A percentile compares a stretch with the other conserved stretches of the same genome.
These are phyloP conservation scores for Leptosomus discolor DNA, from an alignment of 2,113 vertebrate species.

Conservation along the genomic window DNA sequence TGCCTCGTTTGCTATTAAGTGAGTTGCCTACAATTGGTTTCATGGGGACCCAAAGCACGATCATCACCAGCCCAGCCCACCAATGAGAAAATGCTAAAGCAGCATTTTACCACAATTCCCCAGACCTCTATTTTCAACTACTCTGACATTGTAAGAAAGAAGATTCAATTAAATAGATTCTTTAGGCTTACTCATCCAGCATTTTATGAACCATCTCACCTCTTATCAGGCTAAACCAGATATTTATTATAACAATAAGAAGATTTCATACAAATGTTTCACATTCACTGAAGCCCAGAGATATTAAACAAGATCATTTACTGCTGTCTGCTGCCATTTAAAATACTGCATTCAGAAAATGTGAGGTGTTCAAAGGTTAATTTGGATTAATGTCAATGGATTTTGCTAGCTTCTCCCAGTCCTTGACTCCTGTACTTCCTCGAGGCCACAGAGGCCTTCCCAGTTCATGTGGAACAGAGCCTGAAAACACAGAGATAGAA, in stretches of 20 bases:
- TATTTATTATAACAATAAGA: slow-evolving; percentile 73
- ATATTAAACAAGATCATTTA: slow-evolving; percentile 69
- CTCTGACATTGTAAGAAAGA: slow-evolving; percentile 51
- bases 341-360: slow-evolving; percentile 32
- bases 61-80: neutral
- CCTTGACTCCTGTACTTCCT: neutral
- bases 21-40: slow-evolving; percentile 29
- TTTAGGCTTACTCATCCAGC: slow-evolving; percentile 62
- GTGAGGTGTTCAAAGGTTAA: slow-evolving; percentile 46
- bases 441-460: neutral
- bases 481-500: fast-evolving
- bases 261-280: slow-evolving; percentile 60
- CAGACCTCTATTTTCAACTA: slow-evolving; percentile 22
- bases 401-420: slow-evolving; percentile 23
- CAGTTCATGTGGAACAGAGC: neutral
- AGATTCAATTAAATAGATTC: slow-evolving; percentile 71
- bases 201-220: slow-evolving; percentile 69
- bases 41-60: neutral
- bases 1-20: neutral
- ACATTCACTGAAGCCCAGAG: slow-evolving; percentile 44
- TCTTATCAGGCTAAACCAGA: slow-evolving; percentile 70
- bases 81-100: slow-evolving; percentile 44
- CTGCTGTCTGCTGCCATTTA: slow-evolving; percentile 39
- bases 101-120: slow-evolving; percentile 54
- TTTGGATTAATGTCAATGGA: slow-evolving; percentile 52